Base-by-base conservation (phyloP, 2,888 invertebrate species). In the Lasioglossum calceatum region DNA sequence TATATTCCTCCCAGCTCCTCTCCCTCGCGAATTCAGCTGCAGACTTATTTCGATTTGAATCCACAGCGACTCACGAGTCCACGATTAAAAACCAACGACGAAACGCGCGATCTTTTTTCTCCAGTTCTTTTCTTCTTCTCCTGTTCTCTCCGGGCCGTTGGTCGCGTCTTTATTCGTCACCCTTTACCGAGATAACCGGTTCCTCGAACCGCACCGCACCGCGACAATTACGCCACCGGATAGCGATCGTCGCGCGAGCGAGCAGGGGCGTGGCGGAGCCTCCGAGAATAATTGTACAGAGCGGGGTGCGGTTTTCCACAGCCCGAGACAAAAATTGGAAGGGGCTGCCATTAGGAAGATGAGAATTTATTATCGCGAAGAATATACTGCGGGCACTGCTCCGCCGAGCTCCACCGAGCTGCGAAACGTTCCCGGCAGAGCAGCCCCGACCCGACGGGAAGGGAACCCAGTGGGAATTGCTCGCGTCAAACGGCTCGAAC, bases 261-360 rank as follows among this genome's bases (percentile, higher is more conserved):
- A 73, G 64, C 32, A 32, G 64, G 80, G 79, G 88, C 77, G 84
- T 75, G 90, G 86, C 80, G 58, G 42, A 4, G 70, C 39, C 19
- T 19, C 58, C 23, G 54, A 70, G 80, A 83, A 90, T 85, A 87
- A 89, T 80, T 75, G 79, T 72, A 67, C 72, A 27, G 36, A 39
- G 36, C 77, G 54, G 82, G 73, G 73, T 47, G 74, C 47, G 87
- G 81, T 89, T 87, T 84, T 78, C 77, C 79, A 91, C 90, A 82
- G 81, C 71, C 47, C 85, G 89, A 84, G 87, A 90, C 89, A 90
- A 90, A 90, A 88, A 88, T 90, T 82, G 77, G 44, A 67, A 73
- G 71, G 85, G 70, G 39, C 79, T 47, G 85, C 86, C 87, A 86
- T 89, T 87, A 82, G 79, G 64, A n/a, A 87, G 85, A 90, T 89